Evolutionary conservation across 2,888 invertebrate genomes (phyloP), one percentile per base, ranked within the genome.

Genomic region (Monochamus alternatus): DNA sequence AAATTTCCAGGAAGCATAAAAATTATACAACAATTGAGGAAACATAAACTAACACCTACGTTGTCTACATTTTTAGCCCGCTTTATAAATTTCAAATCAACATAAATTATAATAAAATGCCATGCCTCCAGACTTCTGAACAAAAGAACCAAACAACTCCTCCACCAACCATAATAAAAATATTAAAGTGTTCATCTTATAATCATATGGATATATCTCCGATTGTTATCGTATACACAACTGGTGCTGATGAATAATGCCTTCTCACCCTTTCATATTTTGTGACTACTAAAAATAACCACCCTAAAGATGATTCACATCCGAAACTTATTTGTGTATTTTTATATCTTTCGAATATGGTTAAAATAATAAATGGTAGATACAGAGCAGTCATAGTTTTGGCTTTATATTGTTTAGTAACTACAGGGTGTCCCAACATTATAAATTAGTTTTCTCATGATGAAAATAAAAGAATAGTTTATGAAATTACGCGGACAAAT

Each of bases 201-300:
- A n/a, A 64, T 44, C 38, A 63, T 43, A 43, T 14, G 43, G 43
- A 63, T 38, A 60, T 60, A 30, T 60, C 60, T 32, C 38, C 38
- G 32, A 63, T 63, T 63, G 62, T 63, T 63, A 63, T 63, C 38
- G 38, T 9, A 22, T 22, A 10, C 60, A 60, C 60, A 32, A 38
- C 14, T 43, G 38, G 43, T 38, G 3, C 43, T 63, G 43, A 8
- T 63, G 38, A 63, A 43, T 43, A 32, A 43, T 62, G 43, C 14
- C 14, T n/a, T 9, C 10, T 14, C 43, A 43, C 62, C 62, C 62
- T 63, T 63, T 62, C n/a, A 43, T 43, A 10, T 30, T 30, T 43
- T 63, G 38, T 63, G 43, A 63, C 62, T 38, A n/a, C 62, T 63
- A 63, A 63, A 63, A 63, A 63, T 63, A 63, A n/a, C n/a, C 62